Evolutionary conservation across 2,113 vertebrate species (phyloP), one percentile per base, ranked within the genome.

Genomic region (Nesoenas mayeri): DNA sequence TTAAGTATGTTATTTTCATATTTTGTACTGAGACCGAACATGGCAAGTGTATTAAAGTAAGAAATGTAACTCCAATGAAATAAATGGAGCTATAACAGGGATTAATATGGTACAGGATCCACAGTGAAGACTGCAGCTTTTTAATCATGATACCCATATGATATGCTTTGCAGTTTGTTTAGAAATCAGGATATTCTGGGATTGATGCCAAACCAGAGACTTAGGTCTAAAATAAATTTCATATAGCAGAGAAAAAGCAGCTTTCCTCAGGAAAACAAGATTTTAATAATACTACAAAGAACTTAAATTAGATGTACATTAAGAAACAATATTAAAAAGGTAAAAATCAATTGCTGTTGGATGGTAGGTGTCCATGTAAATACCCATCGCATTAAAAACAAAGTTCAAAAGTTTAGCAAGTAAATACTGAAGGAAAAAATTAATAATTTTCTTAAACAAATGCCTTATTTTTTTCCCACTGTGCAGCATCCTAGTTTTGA

Each of bases 141-240:
- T 96, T 81, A 84, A 91, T 69, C 53, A 91, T 77, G 70, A 89
- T 89, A 60, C 15, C 53, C n/a, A 69, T 69, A 86, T 87, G 83
- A 89, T 91, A 38, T 70, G 60, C 79, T 96, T 95, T 97, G 66
- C 73, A 74, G 44, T 91, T 87, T 66, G 36, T 96, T 94, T 84
- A 94, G 91, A 91, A 93, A 75, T 93, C 56, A 72, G 15, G 32
- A 72, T 90, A 87, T 96, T 94, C 93, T 97, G 88, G 96, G 71
- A 94, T 5, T 70, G 32, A 95, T 85, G 81, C 86, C 89, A 97
- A 97, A 87, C 36, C 14, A 85, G 71, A 94, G 18, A 73, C 60
- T 96, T 95, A 78, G 32, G 38, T 94, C 57, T 91, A 88, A 97
- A 92, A 48, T 36, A 82, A 92, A 95, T 85, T 77, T 90, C 89